Conservation (phyloP, 2,888 invertebrate species). For the Scaeva pyrastri region DNA sequence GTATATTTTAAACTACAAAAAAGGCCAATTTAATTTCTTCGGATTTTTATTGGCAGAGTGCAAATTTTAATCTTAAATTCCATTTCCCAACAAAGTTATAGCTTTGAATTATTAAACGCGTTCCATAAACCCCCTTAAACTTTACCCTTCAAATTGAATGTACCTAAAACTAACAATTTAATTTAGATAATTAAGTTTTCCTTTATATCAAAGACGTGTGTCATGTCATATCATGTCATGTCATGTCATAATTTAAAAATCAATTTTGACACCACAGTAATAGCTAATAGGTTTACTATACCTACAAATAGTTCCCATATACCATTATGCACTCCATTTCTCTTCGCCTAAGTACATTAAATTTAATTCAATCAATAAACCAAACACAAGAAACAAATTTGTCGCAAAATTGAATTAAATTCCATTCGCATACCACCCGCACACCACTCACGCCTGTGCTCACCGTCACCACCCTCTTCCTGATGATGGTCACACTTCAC, state of each 20-base stretch:
- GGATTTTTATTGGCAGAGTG: too few species aligned
- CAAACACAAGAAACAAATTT: slow-evolving; percentile 24
- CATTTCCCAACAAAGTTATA: too few species aligned
- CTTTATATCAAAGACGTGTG: background rate
- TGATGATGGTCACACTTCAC: background rate
- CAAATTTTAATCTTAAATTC: too few species aligned
- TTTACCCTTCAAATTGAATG: too few species aligned
- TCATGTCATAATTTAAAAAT: background rate
- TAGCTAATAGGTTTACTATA: background rate
- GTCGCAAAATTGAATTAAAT: slow-evolving; percentile 26
- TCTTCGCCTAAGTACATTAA: background rate
- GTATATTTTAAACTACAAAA: too few species aligned
- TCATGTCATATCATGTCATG: background rate
- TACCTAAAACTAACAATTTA: too few species aligned
- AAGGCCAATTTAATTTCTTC: too few species aligned
- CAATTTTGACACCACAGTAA: background rate
- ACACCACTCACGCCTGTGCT: too few species aligned
- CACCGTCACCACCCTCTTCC: slow-evolving; percentile 17
- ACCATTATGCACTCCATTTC: background rate
- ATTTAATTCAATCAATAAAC: background rate
- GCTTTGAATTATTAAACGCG: too few species aligned
- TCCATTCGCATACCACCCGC: too few species aligned
- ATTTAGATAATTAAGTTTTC: background rate
- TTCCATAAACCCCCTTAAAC: too few species aligned
- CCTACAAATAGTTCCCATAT: background rate